Evolutionary conservation across 2,797 vertebrate species (phyloP).

Genomic region (Fistularia tabacaria): DNA sequence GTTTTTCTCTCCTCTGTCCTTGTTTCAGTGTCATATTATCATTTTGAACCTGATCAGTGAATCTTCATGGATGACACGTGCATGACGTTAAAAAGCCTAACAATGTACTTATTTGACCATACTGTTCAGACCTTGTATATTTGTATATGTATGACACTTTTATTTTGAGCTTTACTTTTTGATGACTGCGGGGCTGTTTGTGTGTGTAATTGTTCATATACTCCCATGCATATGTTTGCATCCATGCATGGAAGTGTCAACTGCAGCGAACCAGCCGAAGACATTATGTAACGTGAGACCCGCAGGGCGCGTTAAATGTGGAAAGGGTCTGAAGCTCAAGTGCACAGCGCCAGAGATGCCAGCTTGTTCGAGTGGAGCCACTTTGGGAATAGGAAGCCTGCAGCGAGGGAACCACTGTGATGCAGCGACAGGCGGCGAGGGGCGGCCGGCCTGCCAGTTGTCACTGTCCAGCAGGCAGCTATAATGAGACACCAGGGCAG

Average conservation of each 20-base stretch:
- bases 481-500: slow-evolving; percentile 20
- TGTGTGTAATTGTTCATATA: slow-evolving; percentile 3
- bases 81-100: no score
- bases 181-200: neutral
- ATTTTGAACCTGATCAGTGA: no score
- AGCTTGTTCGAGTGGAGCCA: slow-evolving; percentile 41
- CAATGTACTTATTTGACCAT: no score
- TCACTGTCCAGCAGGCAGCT: slow-evolving; percentile 30
- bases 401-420: slow-evolving; percentile 26
- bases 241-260: slow-evolving; percentile 18
- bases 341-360: slow-evolving; percentile 40
- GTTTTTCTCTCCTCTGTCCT: no score
- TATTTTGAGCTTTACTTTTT: no score
- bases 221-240: slow-evolving; percentile 5
- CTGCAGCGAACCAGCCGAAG: slow-evolving; percentile 22
- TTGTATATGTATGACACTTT: no score
- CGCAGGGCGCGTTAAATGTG: slow-evolving; percentile 52
- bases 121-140: no score
- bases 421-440: slow-evolving; percentile 24
- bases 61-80: no score
- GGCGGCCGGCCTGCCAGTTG: slow-evolving; percentile 34
- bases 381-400: slow-evolving; percentile 28
- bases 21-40: no score
- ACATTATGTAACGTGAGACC: slow-evolving; percentile 51
- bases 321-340: slow-evolving; percentile 34